Evolutionary conservation across 2,888 invertebrate genomes (phyloP).

Genomic region (Metallyticus violacea): DNA sequence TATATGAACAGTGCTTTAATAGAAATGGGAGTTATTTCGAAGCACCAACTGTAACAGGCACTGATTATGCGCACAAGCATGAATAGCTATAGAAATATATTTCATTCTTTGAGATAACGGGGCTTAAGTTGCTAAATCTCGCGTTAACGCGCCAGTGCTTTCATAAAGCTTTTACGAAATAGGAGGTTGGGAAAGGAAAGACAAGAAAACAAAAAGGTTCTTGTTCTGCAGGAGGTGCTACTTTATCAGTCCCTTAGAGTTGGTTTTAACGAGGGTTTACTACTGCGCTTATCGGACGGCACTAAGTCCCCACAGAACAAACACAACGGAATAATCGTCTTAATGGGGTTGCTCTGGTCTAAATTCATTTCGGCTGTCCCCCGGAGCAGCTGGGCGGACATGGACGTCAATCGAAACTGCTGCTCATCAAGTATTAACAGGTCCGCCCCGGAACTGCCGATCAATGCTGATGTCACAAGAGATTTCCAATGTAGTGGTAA

Average conservation of each 20-base stretch:
- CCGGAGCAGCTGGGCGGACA: background rate
- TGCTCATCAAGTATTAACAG: background rate
- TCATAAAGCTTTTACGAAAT: too few relatives aligned
- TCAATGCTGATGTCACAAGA: background rate
- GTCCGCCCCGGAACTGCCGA: background rate
- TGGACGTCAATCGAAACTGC: background rate
- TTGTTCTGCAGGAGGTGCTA: background rate
- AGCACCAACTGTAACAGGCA: too few relatives aligned
- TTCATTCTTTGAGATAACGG: too few relatives aligned
- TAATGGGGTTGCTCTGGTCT: background rate
- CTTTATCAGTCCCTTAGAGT: background rate
- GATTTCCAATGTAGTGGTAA: background rate
- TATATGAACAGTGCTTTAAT: too few relatives aligned
- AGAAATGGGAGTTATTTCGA: too few relatives aligned
- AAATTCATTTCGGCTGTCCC: background rate
- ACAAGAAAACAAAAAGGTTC: background rate
- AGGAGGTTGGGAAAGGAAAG: too few relatives aligned
- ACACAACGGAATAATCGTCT: background rate
- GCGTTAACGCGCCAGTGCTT: too few relatives aligned
- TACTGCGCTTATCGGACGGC: background rate
- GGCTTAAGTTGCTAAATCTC: too few relatives aligned
- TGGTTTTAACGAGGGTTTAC: background rate
- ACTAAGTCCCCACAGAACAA: background rate
- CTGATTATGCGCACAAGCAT: too few relatives aligned
- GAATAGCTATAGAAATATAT: too few relatives aligned